A percentile compares a stretch with the other conserved stretches of the same genome.
Evolutionary conservation across 2,113 vertebrate species (phyloP).

Genomic region (Porphyrio hochstetteri): DNA sequence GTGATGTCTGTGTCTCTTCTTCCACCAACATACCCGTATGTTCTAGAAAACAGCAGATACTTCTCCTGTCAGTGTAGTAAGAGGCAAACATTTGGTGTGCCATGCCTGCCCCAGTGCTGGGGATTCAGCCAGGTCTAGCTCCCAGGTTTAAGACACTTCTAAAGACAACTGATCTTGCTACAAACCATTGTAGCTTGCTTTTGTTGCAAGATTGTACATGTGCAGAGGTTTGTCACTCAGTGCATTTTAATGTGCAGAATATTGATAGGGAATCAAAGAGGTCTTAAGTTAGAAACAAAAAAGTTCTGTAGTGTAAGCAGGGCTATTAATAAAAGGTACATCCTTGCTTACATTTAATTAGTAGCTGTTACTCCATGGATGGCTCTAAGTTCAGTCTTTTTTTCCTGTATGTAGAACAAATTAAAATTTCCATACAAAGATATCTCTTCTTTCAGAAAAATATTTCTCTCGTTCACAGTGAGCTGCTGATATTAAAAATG

Average conservation of each 20-base stretch:
- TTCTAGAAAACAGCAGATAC: neutral
- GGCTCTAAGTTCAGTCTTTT: neutral
- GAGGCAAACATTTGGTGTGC: neutral
- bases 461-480: neutral
- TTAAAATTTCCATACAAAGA: neutral
- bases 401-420: neutral
- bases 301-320: neutral
- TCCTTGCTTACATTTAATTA: neutral
- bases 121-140: neutral
- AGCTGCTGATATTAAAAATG: neutral
- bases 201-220: neutral
- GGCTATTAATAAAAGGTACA: neutral
- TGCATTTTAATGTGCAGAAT: neutral
- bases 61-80: neutral
- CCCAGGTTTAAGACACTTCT: neutral
- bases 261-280: neutral
- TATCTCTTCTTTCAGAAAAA: neutral
- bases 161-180: neutral
- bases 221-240: neutral
- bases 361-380: neutral
- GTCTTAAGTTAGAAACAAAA: neutral
- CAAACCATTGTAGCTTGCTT: neutral
- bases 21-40: neutral
- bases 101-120: neutral
- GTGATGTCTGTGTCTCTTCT: neutral